Base-by-base conservation (phyloP, 2,113 vertebrate genomes). In the Coregonus clupeaformis region DNA sequence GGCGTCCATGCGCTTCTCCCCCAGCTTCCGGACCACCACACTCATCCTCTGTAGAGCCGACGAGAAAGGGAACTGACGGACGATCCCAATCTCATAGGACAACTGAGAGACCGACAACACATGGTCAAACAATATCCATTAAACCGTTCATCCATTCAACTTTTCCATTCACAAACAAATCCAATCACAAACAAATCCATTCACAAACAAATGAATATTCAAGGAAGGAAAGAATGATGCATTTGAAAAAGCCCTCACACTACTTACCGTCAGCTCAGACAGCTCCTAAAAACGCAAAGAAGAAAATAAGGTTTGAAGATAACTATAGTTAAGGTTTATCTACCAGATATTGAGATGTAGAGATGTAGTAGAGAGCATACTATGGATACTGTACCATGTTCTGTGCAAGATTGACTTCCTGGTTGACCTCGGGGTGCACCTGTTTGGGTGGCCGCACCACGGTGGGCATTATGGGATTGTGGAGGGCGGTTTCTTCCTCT, bases 11-110 rank as follows among this genome's bases (percentile, higher is more conserved):
- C 94, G 94, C 84, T 96, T 98, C 80, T 96, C 96, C 29, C 97
- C 96, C 0, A 98, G 91, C 65, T 94, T 89, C 77, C 95, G 94
- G 0, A 94, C 93, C 64, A 99, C 93, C 13, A 98, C 97, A 74
- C 94, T 94, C 97, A 98, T 99, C 68, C 97, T 95, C 86, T 99
- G 98, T 78, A 96, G 71, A 7, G 92, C 95, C 2, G 98, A 98
- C 30, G 98, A 98, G 88, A 98, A 99, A 0, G 98, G 97, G 81
- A 98, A 99, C 93, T 98, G 97, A 2, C 96, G 95, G 71, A 99
- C 96, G 0, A 99, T 97, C 82, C 98, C 98, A 12, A 99, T 98
- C 85, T 98, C 97, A 72, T 98, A 97, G 67, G 90, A 79, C 1
- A 92, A 89, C 97, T 99, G 87, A 82, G 16, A 67, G 78, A 82